Evolutionary conservation across 2,797 vertebrate species (phyloP), one percentile per base, ranked within the genome.

Genomic region (Notolabrus celidotus): DNA sequence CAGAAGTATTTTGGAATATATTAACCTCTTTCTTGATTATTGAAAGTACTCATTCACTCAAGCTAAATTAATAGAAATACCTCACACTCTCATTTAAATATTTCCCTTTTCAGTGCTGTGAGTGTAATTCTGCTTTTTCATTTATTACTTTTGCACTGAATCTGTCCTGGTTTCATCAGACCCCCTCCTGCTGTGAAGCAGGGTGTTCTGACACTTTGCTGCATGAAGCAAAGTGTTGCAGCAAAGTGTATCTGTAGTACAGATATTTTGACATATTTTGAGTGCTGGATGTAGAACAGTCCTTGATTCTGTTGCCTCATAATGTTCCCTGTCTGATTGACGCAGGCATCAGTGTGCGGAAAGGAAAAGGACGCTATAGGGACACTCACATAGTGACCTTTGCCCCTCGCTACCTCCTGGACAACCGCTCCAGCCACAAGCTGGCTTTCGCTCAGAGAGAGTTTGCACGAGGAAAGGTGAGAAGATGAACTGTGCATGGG

Each of bases 311-410:
- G 7, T 29, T 31, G 7, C 31, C 29, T 31, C 5, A 1, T 31
- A 7, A 31, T 31, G 3, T 67, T 45, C 10, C 3, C n/a, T 53
- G 20, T 79, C n/a, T 82, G 38, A 33, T 74, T 46, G 5, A 68
- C 57, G 11, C 83, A 99, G 98, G 98, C 46, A 99, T 99, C 72
- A 97, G 96, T 71, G 96, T 99, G 57, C 95, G 96, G 52, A 99
- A 98, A 87, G 98, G 98, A 53, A 95, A 97, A 89, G 97, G 97
- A 14, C 96, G 96, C 56, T 99, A 99, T 56, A 94, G 93, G 53
- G 97, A 99, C 73, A 97, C 96, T 0, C 97, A 97, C 78, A 96
- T 99, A 52, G 97, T 99, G 79, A 98, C 95, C 5, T 99, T 99
- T 83, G 97, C 97, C 0, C 98, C 98, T 0, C 96, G 97, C 43